phyloP scores from a whole-genome alignment of 2,113 vertebrate species.

The Alethe castanea region DNA sequence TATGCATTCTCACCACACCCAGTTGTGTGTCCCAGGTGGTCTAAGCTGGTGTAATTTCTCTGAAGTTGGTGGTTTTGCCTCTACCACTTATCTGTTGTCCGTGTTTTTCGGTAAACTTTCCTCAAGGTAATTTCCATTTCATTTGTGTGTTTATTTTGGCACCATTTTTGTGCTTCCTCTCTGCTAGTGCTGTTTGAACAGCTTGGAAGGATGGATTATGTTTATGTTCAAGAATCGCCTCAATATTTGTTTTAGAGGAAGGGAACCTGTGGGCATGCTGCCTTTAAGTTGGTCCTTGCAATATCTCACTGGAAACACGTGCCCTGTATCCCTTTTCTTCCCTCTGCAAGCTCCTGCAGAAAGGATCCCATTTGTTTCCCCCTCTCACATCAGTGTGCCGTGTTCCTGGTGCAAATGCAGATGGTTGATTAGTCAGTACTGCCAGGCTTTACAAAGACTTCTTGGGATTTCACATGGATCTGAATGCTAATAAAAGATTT shows the following conservation, averaged over 20 bases:
- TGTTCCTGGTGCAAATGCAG: not conserved
- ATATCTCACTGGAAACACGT: not conserved
- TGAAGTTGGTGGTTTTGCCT: not conserved
- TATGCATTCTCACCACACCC: not conserved
- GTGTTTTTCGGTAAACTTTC: not conserved
- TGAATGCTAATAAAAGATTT: conserved; percentile 1
- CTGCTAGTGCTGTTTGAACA: conserved; percentile 41
- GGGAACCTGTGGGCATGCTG: not conserved
- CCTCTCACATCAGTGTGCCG: not conserved
- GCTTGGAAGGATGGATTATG: conserved; percentile 34
- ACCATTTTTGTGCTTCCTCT: not conserved
- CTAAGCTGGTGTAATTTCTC: not conserved
- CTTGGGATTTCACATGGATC: not conserved
- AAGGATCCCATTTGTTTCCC: not conserved
- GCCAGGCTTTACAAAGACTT: not conserved
- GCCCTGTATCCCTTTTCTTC: not conserved
- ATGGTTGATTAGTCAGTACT: not conserved
- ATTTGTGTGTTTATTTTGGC: conserved; percentile 45
- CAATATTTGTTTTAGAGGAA: not conserved
- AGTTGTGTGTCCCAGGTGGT: not conserved
- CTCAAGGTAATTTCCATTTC: conserved; percentile 32
- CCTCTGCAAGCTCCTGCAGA: not conserved
- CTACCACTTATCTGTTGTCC: not conserved
- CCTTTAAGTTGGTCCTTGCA: not conserved
- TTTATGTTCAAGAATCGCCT: conserved; percentile 20